Percentiles rank a stretch among this genome's conserved stretches.
Conservation (phyloP, 2,888 invertebrate species). For the Cryptus armator region DNA sequence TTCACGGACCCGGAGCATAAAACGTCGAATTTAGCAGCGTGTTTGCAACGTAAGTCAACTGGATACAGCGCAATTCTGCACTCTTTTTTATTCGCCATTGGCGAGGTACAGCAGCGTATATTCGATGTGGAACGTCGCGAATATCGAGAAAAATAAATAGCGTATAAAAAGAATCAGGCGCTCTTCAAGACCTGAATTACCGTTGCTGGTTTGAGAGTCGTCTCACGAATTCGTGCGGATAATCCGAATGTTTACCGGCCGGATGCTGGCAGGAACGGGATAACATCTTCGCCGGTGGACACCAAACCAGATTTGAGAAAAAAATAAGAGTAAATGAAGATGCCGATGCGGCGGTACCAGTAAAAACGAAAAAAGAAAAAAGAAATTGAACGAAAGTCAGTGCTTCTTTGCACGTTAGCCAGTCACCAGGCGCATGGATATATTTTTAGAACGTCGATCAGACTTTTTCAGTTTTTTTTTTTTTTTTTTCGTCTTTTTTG, state of each 20-base stretch:
- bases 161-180: constrained; percentile 60
- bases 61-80: constrained; percentile 51
- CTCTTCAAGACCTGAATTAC: constrained; percentile 48
- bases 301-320: not conserved
- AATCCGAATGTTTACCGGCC: constrained; percentile 81
- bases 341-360: not conserved
- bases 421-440: not conserved
- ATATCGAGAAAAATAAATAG: constrained; percentile 65
- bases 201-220: constrained; percentile 57
- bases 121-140: constrained; percentile 56
- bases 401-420: not conserved
- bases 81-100: not conserved
- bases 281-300: constrained; percentile 41
- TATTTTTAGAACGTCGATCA: constrained; percentile 47
- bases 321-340: constrained; percentile 1
- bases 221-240: constrained; percentile 74
- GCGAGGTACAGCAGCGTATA: not conserved
- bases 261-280: constrained; percentile 34
- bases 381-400: constrained; percentile 35
- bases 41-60: constrained; percentile 46
- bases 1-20: constrained; percentile 62
- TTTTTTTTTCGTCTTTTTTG: not conserved
- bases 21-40: constrained; percentile 66
- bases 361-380: constrained; percentile 37
- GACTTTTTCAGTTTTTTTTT: not conserved